These are phyloP conservation scores for Hyperoplus lanceolatus DNA, from an alignment of 2,797 vertebrate genomes.

Conservation along the genomic window DNA sequence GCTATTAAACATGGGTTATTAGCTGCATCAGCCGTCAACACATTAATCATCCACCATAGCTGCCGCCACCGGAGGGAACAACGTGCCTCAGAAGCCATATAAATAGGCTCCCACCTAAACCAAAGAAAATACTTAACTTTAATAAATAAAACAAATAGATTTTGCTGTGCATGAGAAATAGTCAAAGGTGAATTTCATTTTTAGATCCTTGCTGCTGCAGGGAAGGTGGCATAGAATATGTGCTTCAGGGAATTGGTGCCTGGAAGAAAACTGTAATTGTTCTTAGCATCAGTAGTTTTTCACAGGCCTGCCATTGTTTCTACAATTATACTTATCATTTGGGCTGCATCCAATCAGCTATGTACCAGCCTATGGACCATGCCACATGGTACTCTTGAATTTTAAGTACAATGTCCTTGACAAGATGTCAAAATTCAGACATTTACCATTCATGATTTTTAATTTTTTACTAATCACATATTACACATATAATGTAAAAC, in stretches of 20 bases:
- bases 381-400: background rate
- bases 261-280: constrained; percentile 2
- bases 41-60: constrained; percentile 24
- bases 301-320: background rate
- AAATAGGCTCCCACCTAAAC: constrained; percentile 16
- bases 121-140: constrained; percentile 34
- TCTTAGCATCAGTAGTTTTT: background rate
- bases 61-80: background rate
- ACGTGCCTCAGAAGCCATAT: background rate
- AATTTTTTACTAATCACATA: constrained; percentile 4
- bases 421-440: too few relatives aligned
- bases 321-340: background rate
- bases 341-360: background rate
- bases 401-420: background rate
- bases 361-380: background rate
- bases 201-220: background rate
- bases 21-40: constrained; percentile 36
- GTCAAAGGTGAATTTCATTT: constrained; percentile 25
- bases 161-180: constrained; percentile 23
- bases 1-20: constrained; percentile 14
- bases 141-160: constrained; percentile 26
- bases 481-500: background rate
- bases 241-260: constrained; percentile 2
- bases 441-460: background rate
- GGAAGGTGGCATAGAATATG: constrained; percentile 10